Conservation (phyloP, 2,113 vertebrate genomes). For the Mirounga angustirostris region DNA sequence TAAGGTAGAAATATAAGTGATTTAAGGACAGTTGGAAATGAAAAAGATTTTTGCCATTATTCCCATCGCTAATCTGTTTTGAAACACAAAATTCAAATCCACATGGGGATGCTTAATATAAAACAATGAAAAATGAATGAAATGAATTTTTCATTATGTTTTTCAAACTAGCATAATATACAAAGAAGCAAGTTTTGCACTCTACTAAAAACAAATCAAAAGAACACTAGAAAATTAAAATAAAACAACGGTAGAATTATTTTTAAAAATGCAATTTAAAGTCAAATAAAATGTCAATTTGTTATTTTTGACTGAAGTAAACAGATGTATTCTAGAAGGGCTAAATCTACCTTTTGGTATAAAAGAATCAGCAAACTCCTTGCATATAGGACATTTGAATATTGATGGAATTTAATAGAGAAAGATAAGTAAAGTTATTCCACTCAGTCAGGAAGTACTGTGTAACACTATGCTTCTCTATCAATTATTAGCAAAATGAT, state of each 20-base stretch:
- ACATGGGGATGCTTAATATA: slow-evolving; percentile 50
- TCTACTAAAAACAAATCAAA: slow-evolving; percentile 54
- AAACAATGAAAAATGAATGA: slow-evolving; percentile 64
- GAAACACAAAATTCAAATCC: slow-evolving; percentile 43
- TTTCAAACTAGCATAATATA: slow-evolving; percentile 41
- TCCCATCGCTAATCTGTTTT: slow-evolving; percentile 66
- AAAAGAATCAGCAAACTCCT: slow-evolving; percentile 44
- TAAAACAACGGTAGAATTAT: background rate
- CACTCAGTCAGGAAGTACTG: background rate
- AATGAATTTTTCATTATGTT: slow-evolving; percentile 63
- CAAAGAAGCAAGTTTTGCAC: slow-evolving; percentile 5
- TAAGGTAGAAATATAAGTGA: background rate
- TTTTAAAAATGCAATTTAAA: slow-evolving; percentile 11
- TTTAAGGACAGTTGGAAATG: slow-evolving; percentile 58
- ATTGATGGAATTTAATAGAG: background rate
- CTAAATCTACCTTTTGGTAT: background rate
- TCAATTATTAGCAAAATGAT: background rate
- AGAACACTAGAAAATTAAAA: slow-evolving; percentile 46
- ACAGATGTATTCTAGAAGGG: background rate
- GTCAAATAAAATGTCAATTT: slow-evolving; percentile 47
- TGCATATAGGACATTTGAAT: background rate
- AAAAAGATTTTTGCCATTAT: slow-evolving; percentile 66
- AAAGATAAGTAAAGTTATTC: slow-evolving; percentile 32
- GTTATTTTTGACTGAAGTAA: slow-evolving; percentile 16
- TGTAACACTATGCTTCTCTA: background rate